Base-by-base conservation (phyloP, 2,888 invertebrate species). In the Trilocha varians region DNA sequence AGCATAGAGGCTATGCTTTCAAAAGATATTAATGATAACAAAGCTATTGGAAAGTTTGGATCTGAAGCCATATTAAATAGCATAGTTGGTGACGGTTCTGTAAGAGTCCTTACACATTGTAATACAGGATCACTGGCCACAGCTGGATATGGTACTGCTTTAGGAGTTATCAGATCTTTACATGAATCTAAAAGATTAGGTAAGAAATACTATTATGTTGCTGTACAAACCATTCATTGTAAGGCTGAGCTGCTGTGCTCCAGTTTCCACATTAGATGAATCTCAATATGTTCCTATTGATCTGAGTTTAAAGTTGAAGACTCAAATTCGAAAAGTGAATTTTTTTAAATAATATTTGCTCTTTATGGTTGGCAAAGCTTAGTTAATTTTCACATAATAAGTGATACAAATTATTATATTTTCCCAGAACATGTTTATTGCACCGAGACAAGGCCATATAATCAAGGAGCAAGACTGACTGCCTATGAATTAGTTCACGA, bases 121-220 rank as follows among this genome's bases (percentile, higher is more conserved):
- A 99, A 99, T 76, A 99, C 99, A 1, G 99, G 99, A 1, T 96
- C 98, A 3, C 87, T 99, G 58, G 99, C 99, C 1, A 99, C 99
- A 3, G 96, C 96, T 36, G 98, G 97, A 34, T 88, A 97, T 80
- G 99, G 99, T 14, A 99, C 99, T 13, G 99, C 99, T 9, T 87
- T 99, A 54, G 99, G 99, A 65, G 97, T 99, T 25, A 93, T 99
- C 52, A 89, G 99, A 51, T 90, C 91, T 42, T 87, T 99, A 42
- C 90, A 93, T 64, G 89, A 88, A 48, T 74, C 87, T 49, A 90
- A 90, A 61, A 88, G 88, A 74, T 84, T 95, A 60, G 93, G 94
- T 94, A 77, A 82, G 72, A 41, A 13, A 3, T 32, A n/a, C n/a
- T n/a, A n/a, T n/a, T n/a, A n/a, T n/a, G n/a, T n/a, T n/a, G n/a